A percentile compares a stretch with the other conserved stretches of the same genome.
Evolutionary conservation across 2,113 vertebrate species (phyloP).

Genomic region (Hydrochoerus hydrochaeris): DNA sequence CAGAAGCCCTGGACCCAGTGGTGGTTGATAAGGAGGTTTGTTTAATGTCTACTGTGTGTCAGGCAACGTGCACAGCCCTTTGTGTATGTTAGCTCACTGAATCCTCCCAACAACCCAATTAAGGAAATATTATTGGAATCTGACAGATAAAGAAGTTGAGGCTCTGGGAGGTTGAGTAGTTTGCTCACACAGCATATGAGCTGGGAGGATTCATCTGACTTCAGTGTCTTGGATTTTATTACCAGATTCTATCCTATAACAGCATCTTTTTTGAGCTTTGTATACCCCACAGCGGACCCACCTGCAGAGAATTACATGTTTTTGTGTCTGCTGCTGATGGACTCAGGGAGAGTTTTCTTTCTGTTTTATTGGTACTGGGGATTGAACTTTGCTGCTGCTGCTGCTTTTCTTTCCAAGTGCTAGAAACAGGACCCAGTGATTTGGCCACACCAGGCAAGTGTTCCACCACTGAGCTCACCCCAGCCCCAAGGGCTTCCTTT

Average conservation of each 20-base stretch:
- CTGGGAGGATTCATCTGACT: neutral
- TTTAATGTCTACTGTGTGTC: neutral
- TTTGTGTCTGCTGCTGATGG: conserved; percentile 40
- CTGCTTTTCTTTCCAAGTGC: neutral
- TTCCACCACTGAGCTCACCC: neutral
- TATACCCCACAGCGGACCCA: neutral
- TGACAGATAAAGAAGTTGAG: neutral
- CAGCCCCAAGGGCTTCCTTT: neutral
- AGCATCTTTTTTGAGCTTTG: neutral
- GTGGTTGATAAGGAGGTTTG: neutral
- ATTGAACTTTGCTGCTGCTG: neutral
- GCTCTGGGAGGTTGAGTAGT: neutral
- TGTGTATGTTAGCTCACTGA: neutral
- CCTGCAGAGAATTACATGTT: neutral
- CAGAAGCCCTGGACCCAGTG: neutral
- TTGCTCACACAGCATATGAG: neutral
- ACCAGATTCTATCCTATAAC: neutral
- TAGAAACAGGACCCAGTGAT: neutral
- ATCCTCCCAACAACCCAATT: neutral
- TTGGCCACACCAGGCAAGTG: neutral
- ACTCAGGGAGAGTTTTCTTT: neutral
- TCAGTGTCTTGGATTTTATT: neutral
- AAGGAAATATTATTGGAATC: neutral
- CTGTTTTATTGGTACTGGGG: neutral
- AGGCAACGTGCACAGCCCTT: neutral